Evolutionary conservation across 2,888 invertebrate species (phyloP).

Genomic region (Noctua fimbriata): DNA sequence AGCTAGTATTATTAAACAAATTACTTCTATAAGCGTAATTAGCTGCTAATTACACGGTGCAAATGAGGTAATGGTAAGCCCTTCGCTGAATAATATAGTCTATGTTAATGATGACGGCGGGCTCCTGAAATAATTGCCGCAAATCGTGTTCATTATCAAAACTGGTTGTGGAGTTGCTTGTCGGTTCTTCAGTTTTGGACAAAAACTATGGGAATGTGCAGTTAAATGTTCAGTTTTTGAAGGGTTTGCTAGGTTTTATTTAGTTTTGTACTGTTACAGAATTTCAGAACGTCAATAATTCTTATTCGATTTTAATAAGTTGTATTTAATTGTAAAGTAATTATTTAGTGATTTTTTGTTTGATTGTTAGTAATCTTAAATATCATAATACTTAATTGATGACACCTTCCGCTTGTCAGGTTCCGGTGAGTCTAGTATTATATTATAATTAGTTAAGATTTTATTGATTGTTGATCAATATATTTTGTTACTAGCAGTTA

Average conservation of each 20-base stretch:
- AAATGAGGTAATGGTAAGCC: slow-evolving; percentile 36
- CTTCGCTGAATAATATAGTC: slow-evolving; percentile 32
- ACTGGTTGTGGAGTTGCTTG: slow-evolving; percentile 3
- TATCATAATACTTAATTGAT: too few relatives aligned
- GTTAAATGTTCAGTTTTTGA: background rate
- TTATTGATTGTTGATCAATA: too few relatives aligned
- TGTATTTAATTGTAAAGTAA: too few relatives aligned
- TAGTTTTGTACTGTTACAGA: too few relatives aligned
- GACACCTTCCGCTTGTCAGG: too few relatives aligned
- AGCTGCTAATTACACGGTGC: slow-evolving; percentile 2
- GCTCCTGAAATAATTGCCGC: slow-evolving; percentile 28
- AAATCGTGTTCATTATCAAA: slow-evolving; percentile 30
- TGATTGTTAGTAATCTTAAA: too few relatives aligned
- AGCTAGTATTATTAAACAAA: slow-evolving; percentile 9
- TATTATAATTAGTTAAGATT: too few relatives aligned
- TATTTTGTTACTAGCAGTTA: too few relatives aligned
- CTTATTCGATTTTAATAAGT: too few relatives aligned
- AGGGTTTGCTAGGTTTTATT: background rate
- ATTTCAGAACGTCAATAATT: too few relatives aligned
- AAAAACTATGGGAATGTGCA: background rate
- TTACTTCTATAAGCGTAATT: slow-evolving; percentile 17
- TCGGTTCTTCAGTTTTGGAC: background rate
- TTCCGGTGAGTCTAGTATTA: too few relatives aligned
- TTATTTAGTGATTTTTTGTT: too few relatives aligned
- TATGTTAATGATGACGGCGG: slow-evolving; percentile 32